phyloP scores from a whole-genome alignment of 2,113 vertebrate species.

The Brachyhypopomus occidentalis region DNA sequence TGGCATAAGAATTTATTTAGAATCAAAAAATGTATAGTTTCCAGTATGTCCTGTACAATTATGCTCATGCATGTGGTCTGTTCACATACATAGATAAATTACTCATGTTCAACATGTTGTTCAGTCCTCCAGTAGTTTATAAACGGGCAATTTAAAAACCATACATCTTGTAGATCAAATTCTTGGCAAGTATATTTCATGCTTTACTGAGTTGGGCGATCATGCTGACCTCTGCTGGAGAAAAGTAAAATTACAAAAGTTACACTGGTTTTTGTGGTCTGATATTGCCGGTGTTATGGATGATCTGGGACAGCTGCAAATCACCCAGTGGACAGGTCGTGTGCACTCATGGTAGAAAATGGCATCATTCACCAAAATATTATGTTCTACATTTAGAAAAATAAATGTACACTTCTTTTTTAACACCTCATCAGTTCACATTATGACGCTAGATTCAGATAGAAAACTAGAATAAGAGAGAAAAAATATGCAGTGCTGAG shows the following conservation, averaged over 20 bases:
- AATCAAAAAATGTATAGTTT: not conserved
- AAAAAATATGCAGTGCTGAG: not conserved
- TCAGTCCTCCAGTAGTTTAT: too few species aligned
- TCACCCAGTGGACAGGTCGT: not conserved
- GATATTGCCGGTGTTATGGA: too few species aligned
- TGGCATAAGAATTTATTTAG: not conserved
- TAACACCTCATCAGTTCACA: not conserved
- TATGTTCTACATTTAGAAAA: not conserved
- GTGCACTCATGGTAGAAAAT: not conserved
- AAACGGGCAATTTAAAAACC: not conserved
- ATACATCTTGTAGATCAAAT: not conserved
- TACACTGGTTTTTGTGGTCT: not conserved
- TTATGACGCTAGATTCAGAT: not conserved
- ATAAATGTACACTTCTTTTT: too few species aligned
- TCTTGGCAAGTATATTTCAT: not conserved
- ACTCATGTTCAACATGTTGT: too few species aligned
- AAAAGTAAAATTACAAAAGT: constrained; percentile 8
- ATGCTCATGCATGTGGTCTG: too few species aligned
- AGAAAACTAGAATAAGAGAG: not conserved
- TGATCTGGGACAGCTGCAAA: not conserved
- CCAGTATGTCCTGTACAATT: too few species aligned
- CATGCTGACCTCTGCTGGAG: constrained; percentile 28
- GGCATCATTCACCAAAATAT: not conserved
- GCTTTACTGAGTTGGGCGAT: not conserved
- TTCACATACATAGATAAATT: too few species aligned